A percentile compares a stretch with the other conserved stretches of the same genome.
These are phyloP conservation scores for Saccostrea echinata DNA, from an alignment of 1,140 invertebrate species.

Conservation along the genomic window DNA sequence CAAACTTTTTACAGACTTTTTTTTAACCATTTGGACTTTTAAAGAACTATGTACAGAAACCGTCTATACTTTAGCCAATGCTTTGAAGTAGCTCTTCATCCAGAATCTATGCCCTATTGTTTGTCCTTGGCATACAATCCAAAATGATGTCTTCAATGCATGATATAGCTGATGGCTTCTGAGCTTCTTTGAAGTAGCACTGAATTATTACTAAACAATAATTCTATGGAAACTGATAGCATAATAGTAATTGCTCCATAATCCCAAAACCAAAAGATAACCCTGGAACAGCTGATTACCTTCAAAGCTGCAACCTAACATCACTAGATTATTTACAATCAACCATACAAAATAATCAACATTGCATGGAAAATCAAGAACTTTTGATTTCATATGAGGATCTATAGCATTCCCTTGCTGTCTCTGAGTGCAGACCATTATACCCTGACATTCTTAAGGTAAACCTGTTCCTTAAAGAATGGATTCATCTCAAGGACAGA, in stretches of 20 bases:
- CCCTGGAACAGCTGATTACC: conserved; percentile 13
- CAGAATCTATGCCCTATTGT: neutral
- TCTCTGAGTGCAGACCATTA: neutral
- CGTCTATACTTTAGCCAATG: neutral
- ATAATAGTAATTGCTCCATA: conserved; percentile 11
- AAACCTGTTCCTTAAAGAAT: neutral
- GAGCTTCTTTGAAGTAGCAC: neutral
- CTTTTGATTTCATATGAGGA: neutral
- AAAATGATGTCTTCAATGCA: neutral
- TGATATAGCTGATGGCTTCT: neutral
- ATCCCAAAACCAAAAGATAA: conserved; percentile 1
- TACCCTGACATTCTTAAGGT: neutral
- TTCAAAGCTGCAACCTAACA: neutral
- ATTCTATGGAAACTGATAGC: conserved; percentile 3
- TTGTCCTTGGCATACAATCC: neutral
- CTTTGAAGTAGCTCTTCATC: neutral
- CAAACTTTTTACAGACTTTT: too few relatives aligned
- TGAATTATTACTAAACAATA: conserved; percentile 12
- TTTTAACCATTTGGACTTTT: too few relatives aligned
- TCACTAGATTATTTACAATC: neutral
- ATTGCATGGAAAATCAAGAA: neutral
- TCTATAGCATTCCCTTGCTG: neutral
- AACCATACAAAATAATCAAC: conserved; percentile 1
- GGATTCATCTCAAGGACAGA: neutral
- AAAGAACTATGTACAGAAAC: too few relatives aligned